Conservation (phyloP, 2,888 invertebrate species). For the Gastracanthus pulcherrimus region DNA sequence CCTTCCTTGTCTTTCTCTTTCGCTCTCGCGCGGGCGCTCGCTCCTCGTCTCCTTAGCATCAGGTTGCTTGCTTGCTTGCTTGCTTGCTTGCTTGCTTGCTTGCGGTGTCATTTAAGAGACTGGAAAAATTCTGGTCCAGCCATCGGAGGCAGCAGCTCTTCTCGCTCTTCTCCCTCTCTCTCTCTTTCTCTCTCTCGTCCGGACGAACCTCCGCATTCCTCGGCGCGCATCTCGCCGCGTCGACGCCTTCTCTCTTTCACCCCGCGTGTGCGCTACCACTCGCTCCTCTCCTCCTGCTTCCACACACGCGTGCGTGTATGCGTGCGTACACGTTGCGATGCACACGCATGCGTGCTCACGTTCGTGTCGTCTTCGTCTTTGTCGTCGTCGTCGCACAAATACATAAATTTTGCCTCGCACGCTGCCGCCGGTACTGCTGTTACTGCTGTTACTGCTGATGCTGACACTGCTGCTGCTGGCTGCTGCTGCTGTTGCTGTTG, state of each 20-base stretch:
- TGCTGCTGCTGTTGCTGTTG: not conserved
- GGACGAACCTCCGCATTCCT: constrained; percentile 54
- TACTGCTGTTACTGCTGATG: no score
- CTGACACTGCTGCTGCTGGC: no score
- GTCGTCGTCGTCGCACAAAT: not conserved
- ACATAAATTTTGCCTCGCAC: constrained; percentile 45
- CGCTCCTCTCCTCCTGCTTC: not conserved
- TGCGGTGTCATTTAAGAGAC: constrained; percentile 53
- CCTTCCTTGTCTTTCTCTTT: constrained; percentile 57
- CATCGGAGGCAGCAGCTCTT: not conserved
- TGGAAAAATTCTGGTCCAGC: constrained; percentile 51
- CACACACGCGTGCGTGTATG: not conserved
- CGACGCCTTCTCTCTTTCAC: constrained; percentile 58
- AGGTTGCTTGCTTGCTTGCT: constrained; percentile 18
- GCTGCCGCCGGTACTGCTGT: no score
- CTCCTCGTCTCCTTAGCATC: constrained; percentile 3
- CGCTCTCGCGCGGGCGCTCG: constrained; percentile 40
- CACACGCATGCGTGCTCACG: not conserved
- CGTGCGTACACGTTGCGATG: not conserved
- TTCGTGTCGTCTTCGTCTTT: no score
- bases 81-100: constrained; percentile 48
- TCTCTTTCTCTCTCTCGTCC: constrained; percentile 39
- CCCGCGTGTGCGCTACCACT: constrained; percentile 15
- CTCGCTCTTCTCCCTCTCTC: constrained; percentile 48
- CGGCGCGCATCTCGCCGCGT: constrained; percentile 49